These are phyloP conservation scores for Scaptomyza graminum DNA, from an alignment of 1,140 invertebrate genomes.

Conservation along the genomic window DNA sequence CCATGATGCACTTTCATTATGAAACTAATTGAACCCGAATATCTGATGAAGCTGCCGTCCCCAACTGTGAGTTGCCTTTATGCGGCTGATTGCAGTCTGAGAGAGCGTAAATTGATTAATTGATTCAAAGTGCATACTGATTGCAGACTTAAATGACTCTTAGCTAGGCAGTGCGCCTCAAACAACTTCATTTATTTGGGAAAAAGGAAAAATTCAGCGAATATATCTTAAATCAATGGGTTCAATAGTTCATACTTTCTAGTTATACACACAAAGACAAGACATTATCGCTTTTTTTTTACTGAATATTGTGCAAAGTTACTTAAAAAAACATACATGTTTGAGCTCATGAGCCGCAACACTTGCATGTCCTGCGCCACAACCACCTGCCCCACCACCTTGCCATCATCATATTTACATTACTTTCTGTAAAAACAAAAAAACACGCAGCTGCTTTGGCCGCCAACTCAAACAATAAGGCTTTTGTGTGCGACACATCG, in stretches of 20 bases:
- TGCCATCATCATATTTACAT: conserved; percentile 26
- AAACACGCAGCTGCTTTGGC: conserved; percentile 29
- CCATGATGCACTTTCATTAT: conserved; percentile 27
- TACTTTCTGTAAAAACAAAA: not conserved
- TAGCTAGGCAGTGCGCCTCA: no score
- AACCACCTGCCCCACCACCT: not conserved
- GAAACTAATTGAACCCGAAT: conserved; percentile 44
- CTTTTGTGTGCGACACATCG: conserved; percentile 70
- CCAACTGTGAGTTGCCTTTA: not conserved
- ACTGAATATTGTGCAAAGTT: conserved; percentile 33
- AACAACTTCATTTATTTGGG: no score
- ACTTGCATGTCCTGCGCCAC: conserved; percentile 34
- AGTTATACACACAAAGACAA: no score
- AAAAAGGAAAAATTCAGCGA: no score
- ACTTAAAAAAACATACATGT: conserved; percentile 51
- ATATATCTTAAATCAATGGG: no score
- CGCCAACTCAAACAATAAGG: conserved; percentile 62
- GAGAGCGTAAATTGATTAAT: not conserved
- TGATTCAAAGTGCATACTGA: conserved; percentile 12
- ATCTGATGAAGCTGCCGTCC: not conserved
- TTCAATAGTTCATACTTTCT: no score
- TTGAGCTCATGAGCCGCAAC: conserved; percentile 39
- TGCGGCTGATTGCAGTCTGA: not conserved
- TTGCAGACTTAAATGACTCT: no score
- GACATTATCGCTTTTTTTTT: no score